Evolutionary conservation across 1,140 invertebrate species (phyloP).

Genomic region (Drosophila nebulosa): DNA sequence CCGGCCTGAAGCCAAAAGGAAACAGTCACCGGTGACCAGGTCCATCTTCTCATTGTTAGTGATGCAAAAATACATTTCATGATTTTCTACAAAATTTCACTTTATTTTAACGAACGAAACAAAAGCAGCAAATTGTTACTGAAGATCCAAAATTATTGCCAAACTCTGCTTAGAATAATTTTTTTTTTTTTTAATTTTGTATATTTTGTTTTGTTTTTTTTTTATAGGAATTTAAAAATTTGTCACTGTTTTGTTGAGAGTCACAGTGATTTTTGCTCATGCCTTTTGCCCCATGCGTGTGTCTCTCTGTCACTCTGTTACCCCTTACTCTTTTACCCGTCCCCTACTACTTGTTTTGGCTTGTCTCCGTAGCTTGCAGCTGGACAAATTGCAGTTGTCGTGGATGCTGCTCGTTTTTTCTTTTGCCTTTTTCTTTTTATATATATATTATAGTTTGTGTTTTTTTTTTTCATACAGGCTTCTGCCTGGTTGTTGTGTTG

Average conservation of each 20-base stretch:
- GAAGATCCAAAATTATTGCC: too few species aligned
- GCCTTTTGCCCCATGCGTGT: constrained; percentile 42
- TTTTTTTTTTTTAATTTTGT: background rate
- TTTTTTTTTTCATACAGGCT: constrained; percentile 36
- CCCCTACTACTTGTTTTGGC: constrained; percentile 6
- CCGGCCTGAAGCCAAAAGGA: constrained; percentile 40
- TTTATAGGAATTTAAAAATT: background rate
- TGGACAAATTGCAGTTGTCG: constrained; percentile 77
- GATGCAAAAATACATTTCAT: constrained; percentile 8
- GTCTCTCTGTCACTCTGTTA: background rate
- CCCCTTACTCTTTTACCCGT: background rate
- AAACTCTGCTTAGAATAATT: too few species aligned
- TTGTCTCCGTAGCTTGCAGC: constrained; percentile 42
- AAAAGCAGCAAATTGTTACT: too few species aligned
- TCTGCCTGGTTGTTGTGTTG: constrained; percentile 28
- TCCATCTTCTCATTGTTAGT: constrained; percentile 13
- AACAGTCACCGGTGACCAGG: constrained; percentile 13
- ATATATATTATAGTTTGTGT: constrained; percentile 21
- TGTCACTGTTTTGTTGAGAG: background rate
- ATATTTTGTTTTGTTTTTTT: background rate
- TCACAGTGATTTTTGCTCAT: constrained; percentile 34
- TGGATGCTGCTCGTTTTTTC: constrained; percentile 46
- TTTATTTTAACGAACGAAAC: too few species aligned
- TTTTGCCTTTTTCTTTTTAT: constrained; percentile 27
- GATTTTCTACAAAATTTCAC: too few species aligned